These are phyloP conservation scores for Colossoma macropomum DNA, from an alignment of 2,113 vertebrate species.

Conservation along the genomic window DNA sequence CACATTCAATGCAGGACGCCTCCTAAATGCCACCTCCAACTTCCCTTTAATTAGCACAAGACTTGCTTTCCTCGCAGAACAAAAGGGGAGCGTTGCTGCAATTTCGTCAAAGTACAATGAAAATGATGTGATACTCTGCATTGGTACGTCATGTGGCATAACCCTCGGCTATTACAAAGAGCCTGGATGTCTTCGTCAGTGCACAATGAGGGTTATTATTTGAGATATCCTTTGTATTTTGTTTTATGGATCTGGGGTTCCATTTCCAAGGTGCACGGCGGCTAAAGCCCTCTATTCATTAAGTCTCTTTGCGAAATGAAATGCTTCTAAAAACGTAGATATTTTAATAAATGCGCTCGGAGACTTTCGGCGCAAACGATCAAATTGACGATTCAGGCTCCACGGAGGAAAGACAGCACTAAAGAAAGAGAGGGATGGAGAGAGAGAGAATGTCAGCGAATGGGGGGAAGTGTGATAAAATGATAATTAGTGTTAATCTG, in stretches of 20 bases:
- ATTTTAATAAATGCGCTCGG: conserved; percentile 45
- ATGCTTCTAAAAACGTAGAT: conserved; percentile 32
- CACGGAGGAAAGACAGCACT: conserved; percentile 27
- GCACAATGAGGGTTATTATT: background rate
- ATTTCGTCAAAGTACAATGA: background rate
- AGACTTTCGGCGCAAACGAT: conserved; percentile 31
- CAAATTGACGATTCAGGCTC: conserved; percentile 42
- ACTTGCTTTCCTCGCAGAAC: conserved; percentile 16
- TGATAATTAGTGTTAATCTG: conserved; percentile 70
- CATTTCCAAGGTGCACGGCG: background rate
- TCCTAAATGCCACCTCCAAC: conserved; percentile 52
- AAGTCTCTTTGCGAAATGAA: conserved; percentile 39
- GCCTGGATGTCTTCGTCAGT: conserved; percentile 13
- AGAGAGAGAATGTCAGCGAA: conserved; percentile 30
- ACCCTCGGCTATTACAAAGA: background rate
- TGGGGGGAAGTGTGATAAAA: conserved; percentile 58
- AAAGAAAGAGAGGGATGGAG: conserved; percentile 24
- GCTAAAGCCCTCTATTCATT: conserved; percentile 25
- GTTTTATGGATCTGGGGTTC: background rate
- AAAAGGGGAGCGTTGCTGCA: conserved; percentile 18
- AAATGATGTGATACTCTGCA: background rate
- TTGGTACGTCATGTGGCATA: background rate
- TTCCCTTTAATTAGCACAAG: conserved; percentile 48
- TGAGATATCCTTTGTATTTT: background rate
- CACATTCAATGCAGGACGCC: conserved; percentile 32